Conservation (phyloP, 2,113 vertebrate genomes). For the Myiozetetes cayanensis region DNA sequence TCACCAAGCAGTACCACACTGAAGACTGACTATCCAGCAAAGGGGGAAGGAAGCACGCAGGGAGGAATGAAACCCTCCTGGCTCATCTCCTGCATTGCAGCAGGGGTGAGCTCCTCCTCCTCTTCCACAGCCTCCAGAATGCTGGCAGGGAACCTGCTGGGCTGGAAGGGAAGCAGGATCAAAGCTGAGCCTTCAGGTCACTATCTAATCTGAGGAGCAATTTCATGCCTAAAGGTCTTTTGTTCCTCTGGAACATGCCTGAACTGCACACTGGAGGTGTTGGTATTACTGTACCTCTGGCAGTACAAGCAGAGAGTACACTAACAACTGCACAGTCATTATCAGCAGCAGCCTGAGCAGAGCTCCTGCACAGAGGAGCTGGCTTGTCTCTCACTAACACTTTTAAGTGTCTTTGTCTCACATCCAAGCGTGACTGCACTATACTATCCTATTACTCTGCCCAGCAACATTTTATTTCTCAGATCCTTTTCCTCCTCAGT, state of each 20-base stretch:
- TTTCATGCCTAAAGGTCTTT: background rate
- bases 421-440: background rate
- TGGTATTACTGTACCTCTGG: background rate
- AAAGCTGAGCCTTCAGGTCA: background rate
- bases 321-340: background rate
- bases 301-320: background rate
- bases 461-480: background rate
- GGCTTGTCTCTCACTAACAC: background rate
- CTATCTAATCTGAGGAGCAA: background rate
- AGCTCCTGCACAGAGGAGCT: background rate
- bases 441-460: background rate
- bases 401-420: background rate
- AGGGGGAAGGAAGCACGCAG: background rate
- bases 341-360: background rate
- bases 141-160: background rate
- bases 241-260: background rate
- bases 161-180: background rate
- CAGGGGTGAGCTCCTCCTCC: fast-evolving
- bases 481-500: background rate
- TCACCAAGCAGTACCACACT: background rate
- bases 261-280: background rate
- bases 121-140: background rate
- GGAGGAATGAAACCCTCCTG: background rate
- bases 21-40: background rate
- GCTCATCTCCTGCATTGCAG: fast-evolving